Evolutionary conservation across 2,113 vertebrate genomes (phyloP), one percentile per base, ranked within the genome.

Genomic region (Cacatua alba): DNA sequence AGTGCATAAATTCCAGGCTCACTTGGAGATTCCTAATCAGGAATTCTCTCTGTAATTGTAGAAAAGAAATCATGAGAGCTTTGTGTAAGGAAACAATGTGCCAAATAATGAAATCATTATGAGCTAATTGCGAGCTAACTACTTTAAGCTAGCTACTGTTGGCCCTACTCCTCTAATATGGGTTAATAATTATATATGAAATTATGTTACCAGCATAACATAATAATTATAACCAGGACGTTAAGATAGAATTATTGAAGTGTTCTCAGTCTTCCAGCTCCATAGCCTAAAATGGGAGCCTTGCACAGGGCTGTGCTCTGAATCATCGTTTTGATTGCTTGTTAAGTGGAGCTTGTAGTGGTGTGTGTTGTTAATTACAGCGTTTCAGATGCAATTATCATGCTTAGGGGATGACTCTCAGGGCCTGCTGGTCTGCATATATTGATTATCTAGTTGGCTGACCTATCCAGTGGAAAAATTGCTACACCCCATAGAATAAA

Each of bases 1-100:
- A 97, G 82, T 95, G 93, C 96, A 96, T 96, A 95, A 96, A 93
- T 97, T 94, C 77, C 82, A 94, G 78, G 83, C 92, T 96, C 68
- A 92, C 64, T 3, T 88, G 89, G 94, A 94, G 77, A 92, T 90
- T 96, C 59, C 68, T 88, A 95, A 94, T 95, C 95, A 92, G 88
- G 95, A 95, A 89, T 88, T 93, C 83, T 95, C 76, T 70, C 81
- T 96, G 94, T 97, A 96, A 91, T 92, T 96, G 96, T 94, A 86
- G 64, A 75, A 79, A 64, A 93, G 70, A 86, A 76, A 51, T 91
- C 18, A 74, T 93, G 77, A 70, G 85, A 93, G 79, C 86, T 93
- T 92, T 94, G 46, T 92, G 59, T 70, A 88, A 87, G 88, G 86
- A 83, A 92, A 88, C 88, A 94, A 63, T 86, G 60, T 88, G 91